Percentiles rank a stretch among this genome's conserved stretches.
These are phyloP conservation scores for Hippocampus barbouri DNA, from an alignment of 2,113 vertebrate genomes.

Conservation along the genomic window DNA sequence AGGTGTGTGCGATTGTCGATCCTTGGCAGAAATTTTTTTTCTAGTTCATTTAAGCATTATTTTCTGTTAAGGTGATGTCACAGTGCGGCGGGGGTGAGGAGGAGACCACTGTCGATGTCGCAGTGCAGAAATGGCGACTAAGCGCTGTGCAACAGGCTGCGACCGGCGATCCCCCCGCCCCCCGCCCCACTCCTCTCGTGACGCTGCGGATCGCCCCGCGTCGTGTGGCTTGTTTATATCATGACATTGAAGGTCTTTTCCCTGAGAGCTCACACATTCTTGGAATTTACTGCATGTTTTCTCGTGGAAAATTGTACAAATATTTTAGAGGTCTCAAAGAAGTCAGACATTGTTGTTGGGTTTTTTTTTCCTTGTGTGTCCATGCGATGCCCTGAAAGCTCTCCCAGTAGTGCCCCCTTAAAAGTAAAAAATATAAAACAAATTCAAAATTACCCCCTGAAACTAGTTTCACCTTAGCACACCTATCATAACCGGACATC, in stretches of 20 bases:
- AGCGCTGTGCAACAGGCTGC: constrained; percentile 32
- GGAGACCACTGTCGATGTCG: constrained; percentile 46
- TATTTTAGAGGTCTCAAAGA: too few relatives aligned
- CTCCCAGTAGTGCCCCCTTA: too few relatives aligned
- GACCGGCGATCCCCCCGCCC: background rate
- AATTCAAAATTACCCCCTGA: background rate
- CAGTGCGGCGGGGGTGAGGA: background rate
- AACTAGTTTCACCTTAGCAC: too few relatives aligned
- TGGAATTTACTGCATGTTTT: background rate
- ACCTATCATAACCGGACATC: background rate
- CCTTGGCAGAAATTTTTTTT: background rate
- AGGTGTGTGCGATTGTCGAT: background rate
- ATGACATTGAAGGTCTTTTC: constrained; percentile 1
- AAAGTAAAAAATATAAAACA: too few relatives aligned
- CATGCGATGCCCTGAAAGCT: too few relatives aligned
- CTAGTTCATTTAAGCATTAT: background rate
- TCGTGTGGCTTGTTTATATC: background rate
- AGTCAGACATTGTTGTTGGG: too few relatives aligned
- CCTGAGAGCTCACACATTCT: background rate
- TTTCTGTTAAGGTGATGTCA: constrained; percentile 17
- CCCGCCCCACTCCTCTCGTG: background rate
- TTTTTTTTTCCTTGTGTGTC: too few relatives aligned
- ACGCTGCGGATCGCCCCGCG: background rate
- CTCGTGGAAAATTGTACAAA: too few relatives aligned
- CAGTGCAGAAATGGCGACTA: constrained; percentile 51